Evolutionary conservation across 2,888 invertebrate species (phyloP).

Genomic region (Thereva nobilitata): DNA sequence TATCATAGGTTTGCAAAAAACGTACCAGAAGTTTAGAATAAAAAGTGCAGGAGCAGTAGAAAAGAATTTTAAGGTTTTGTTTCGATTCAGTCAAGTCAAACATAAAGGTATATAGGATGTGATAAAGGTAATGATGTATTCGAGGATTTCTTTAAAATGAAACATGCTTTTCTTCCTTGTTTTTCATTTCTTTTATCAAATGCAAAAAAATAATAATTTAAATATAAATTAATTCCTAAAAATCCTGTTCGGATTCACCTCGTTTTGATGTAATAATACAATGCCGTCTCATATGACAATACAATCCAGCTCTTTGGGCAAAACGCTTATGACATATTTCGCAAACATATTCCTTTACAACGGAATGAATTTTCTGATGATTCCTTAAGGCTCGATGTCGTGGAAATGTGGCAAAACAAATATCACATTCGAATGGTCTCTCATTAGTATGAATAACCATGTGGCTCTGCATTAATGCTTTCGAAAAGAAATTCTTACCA

Average conservation of each 20-base stretch:
- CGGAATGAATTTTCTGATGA: constrained; percentile 51
- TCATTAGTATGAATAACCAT: constrained; percentile 51
- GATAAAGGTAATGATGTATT: too few species aligned
- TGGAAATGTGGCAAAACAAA: constrained; percentile 50
- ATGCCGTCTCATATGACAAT: constrained; percentile 55
- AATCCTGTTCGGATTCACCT: not conserved
- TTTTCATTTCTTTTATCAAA: too few species aligned
- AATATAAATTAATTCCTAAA: not conserved
- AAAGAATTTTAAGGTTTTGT: too few species aligned
- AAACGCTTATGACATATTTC: constrained; percentile 52
- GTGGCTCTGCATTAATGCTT: constrained; percentile 50
- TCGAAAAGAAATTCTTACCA: constrained; percentile 49
- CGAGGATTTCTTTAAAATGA: too few species aligned
- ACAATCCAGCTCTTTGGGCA: constrained; percentile 53
- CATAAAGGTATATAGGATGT: too few species aligned
- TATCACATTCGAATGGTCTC: constrained; percentile 44
- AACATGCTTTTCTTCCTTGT: too few species aligned
- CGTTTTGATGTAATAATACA: constrained; percentile 10
- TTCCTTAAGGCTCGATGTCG: constrained; percentile 51
- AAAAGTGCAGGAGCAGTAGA: too few species aligned
- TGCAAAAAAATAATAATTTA: too few species aligned
- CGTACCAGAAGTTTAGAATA: too few species aligned
- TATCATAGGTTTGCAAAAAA: too few species aligned
- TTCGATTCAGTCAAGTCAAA: too few species aligned
- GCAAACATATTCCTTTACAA: constrained; percentile 51